Evolutionary conservation across 1,140 invertebrate species (phyloP).

Genomic region (Ostrea denselamellosa): DNA sequence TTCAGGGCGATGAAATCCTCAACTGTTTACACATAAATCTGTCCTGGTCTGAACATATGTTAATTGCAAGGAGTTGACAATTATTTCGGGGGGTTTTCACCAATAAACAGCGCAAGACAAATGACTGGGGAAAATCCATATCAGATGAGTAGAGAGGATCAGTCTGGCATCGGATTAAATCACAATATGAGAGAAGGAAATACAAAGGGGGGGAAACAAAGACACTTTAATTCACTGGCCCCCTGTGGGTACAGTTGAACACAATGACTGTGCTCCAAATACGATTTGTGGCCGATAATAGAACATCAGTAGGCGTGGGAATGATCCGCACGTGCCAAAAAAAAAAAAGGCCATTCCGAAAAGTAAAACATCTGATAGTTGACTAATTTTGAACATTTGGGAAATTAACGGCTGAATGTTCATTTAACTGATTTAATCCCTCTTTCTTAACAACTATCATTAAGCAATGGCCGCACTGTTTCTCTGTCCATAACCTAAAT

Average conservation of each 20-base stretch:
- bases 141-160: slow-evolving; percentile 21
- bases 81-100: background rate
- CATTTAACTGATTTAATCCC: background rate
- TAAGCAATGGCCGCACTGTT: too few species aligned
- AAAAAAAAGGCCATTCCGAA: background rate
- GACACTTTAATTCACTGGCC: background rate
- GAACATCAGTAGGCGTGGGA: background rate
- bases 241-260: background rate
- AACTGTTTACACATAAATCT: background rate
- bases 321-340: slow-evolving; percentile 13
- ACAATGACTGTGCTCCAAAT: slow-evolving; percentile 6
- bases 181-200: background rate
- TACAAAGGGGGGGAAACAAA: slow-evolving; percentile 8
- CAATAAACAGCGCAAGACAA: background rate
- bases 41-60: background rate
- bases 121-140: background rate
- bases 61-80: background rate
- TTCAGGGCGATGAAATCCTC: background rate
- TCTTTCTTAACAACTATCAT: background rate
- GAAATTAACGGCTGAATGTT: background rate
- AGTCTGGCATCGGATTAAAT: slow-evolving; percentile 9
- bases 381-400: background rate
- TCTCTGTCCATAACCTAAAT: too few species aligned
- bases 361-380: background rate
- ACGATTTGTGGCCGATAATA: slow-evolving; percentile 29